These are phyloP conservation scores for Lumbricus terrestris DNA, from an alignment of 2,888 invertebrate genomes.

Conservation along the genomic window DNA sequence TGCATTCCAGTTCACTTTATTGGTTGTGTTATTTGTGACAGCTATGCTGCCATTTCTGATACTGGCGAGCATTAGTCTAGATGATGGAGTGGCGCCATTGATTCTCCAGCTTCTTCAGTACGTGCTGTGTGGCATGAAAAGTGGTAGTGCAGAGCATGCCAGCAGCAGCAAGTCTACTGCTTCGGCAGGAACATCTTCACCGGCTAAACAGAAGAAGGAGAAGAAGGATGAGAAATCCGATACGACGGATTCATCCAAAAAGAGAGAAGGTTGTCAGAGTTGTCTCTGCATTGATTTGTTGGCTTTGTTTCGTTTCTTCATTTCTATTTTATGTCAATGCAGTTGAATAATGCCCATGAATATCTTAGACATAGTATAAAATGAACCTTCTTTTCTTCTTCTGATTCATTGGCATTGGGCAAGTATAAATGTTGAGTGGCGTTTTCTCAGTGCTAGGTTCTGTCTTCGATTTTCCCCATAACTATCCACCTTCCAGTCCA, in stretches of 20 bases:
- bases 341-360: no score
- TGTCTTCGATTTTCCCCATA: no score
- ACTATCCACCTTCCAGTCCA: no score
- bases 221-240: slow-evolving; percentile 47
- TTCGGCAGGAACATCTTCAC: slow-evolving; percentile 21
- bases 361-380: no score
- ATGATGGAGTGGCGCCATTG: slow-evolving; percentile 86
- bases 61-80: slow-evolving; percentile 76
- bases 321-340: not conserved
- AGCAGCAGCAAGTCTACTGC: slow-evolving; percentile 5
- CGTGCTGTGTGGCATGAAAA: slow-evolving; percentile 71
- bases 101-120: slow-evolving; percentile 85
- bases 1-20: not conserved
- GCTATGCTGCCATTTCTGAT: slow-evolving; percentile 76
- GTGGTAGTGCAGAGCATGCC: not conserved
- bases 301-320: not conserved
- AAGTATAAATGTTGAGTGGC: no score
- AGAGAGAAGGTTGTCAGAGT: not conserved
- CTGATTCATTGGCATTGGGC: no score
- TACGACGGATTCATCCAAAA: slow-evolving; percentile 30
- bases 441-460: no score
- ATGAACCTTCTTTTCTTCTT: no score
- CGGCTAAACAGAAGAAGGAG: slow-evolving; percentile 48
- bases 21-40: slow-evolving; percentile 7
- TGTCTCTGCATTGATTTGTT: not conserved